These are phyloP conservation scores for Amia ocellicauda DNA, from an alignment of 2,113 vertebrate genomes.

Conservation along the genomic window DNA sequence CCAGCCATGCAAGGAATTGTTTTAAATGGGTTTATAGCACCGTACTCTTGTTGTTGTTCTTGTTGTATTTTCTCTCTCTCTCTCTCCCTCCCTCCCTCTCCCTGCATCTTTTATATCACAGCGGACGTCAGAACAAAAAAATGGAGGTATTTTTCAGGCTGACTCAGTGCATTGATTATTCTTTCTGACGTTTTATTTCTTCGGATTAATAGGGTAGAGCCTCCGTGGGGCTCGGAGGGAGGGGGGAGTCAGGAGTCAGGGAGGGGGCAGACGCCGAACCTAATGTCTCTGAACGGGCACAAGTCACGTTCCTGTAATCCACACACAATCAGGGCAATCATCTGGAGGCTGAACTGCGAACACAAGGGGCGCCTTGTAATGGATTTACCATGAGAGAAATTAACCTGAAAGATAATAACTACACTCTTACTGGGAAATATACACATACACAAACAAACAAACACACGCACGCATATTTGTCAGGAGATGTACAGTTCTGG, in stretches of 20 bases:
- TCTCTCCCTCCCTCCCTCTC: too few species aligned
- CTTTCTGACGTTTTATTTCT: conserved; percentile 25
- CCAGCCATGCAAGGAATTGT: conserved; percentile 27
- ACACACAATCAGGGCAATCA: neutral
- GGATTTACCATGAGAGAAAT: conserved; percentile 18
- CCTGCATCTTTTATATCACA: conserved; percentile 20
- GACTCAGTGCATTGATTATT: conserved; percentile 21
- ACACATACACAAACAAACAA: too few species aligned
- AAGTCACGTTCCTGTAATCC: neutral
- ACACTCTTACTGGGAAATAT: too few species aligned
- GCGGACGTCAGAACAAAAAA: conserved; percentile 16
- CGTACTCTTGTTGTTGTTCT: conserved; percentile 10
- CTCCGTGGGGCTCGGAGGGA: neutral
- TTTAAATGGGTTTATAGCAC: conserved; percentile 9
- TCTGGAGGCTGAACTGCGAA: neutral
- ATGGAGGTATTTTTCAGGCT: conserved; percentile 17
- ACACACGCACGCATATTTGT: too few species aligned
- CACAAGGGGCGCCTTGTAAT: neutral
- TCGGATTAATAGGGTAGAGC: neutral
- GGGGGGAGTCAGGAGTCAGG: neutral
- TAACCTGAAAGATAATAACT: conserved; percentile 29
- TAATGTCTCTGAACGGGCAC: conserved; percentile 2
- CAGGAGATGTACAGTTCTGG: too few species aligned
- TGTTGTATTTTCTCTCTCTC: conserved; percentile 26
- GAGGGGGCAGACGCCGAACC: neutral